Base-by-base conservation (phyloP, 2,888 invertebrate genomes). In the Didymodactylos carnosus region DNA sequence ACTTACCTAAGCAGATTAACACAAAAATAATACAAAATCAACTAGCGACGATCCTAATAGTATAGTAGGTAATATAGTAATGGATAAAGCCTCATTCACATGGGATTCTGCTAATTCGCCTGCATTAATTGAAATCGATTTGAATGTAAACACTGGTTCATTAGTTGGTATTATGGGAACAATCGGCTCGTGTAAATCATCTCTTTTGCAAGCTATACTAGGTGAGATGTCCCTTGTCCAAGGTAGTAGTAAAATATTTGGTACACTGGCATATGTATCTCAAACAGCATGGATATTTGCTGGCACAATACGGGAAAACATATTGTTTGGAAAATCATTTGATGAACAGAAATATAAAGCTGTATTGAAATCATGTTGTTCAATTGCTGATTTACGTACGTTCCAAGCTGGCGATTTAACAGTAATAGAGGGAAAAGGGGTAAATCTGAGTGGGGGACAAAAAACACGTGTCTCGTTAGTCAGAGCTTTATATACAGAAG, bases 141-240 rank as follows among this genome's bases (percentile, higher is more conserved):
- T 84, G 13, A 76, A 77, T 7, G 82, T 83, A 4, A 78, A 78
- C 40, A 78, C 81, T 10, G 84, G 84, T 4, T 80, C 84, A 71
- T 84, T 88, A 72, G 88, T 90, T 78, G 91, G 90, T 3, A 86
- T 85, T 69, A 85, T 86, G 40, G 86, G 86, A 13, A 78, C 80
- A 27, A 85, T 86, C 11, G 86, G 85, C 3, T 78, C 83, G 46
- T 86, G 86, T n/a, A 86, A 86, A 77, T 84, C 84, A 5, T 94
- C 93, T 69, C 86, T 95, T 39, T 85, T 94, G 43, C 89, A 91
- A 7, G 92, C 94, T 0, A 85, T 92, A 75, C 86, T 94, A 8
- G 88, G 93, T 79, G 94, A 94, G 86, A 92, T 94, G 91, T 89
- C 91, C 79, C 23, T 71, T 29, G 69, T 69, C 39, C n/a, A 46